Evolutionary conservation across 1,140 invertebrate genomes (phyloP).

Genomic region (Bombus terrestris): DNA sequence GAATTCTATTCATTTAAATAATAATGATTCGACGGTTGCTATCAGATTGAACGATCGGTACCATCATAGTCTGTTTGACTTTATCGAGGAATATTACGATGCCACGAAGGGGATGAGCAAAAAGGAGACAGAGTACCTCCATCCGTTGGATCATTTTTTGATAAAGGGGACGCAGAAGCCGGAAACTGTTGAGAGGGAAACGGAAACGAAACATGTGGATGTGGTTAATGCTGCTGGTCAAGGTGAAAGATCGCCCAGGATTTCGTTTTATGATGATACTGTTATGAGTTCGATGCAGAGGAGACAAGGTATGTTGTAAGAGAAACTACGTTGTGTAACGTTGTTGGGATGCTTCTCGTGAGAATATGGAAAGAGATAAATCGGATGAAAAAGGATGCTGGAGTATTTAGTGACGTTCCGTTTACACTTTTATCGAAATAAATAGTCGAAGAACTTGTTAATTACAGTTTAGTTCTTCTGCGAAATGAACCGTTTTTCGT

Average conservation of each 20-base stretch:
- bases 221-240: not conserved
- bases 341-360: not conserved
- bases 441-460: not conserved
- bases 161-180: constrained; percentile 52
- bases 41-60: constrained; percentile 59
- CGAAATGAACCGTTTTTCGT: not conserved
- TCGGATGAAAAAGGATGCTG: not conserved
- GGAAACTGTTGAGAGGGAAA: constrained; percentile 55
- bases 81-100: constrained; percentile 66
- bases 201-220: constrained; percentile 28
- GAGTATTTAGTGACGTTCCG: too few relatives aligned
- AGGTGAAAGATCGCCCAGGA: constrained; percentile 3
- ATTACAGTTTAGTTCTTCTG: not conserved
- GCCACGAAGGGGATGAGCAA: constrained; percentile 40
- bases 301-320: not conserved
- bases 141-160: constrained; percentile 75
- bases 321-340: not conserved
- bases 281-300: not conserved
- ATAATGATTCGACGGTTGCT: constrained; percentile 61
- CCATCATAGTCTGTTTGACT: constrained; percentile 67
- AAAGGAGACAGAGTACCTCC: constrained; percentile 53
- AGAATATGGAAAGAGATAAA: not conserved
- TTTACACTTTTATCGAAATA: not conserved
- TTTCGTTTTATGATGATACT: constrained; percentile 6
- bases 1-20: constrained; percentile 73